Evolutionary conservation across 2,888 invertebrate species (phyloP).

Genomic region (Lochmaea crataegi): DNA sequence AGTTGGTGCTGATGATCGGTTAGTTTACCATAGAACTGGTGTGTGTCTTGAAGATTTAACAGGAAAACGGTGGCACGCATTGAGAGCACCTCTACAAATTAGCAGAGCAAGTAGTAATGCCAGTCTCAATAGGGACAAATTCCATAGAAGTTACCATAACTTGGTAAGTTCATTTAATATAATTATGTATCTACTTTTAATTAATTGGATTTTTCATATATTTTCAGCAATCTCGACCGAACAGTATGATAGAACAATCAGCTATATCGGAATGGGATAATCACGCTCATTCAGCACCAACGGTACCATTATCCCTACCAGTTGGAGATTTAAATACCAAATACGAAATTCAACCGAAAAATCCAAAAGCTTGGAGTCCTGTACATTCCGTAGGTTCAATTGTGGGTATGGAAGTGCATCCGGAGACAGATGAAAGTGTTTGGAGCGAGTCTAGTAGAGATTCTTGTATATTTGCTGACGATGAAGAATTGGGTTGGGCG

Average conservation of each 20-base stretch:
- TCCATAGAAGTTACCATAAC: conserved; percentile 75
- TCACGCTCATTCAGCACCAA: conserved; percentile 79
- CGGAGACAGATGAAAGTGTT: conserved; percentile 84
- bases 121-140: conserved; percentile 67
- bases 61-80: conserved; percentile 87
- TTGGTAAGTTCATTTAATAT: conserved; percentile 60
- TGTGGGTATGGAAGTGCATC: conserved; percentile 86
- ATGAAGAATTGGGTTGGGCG: conserved; percentile 83
- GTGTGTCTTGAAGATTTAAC: conserved; percentile 81
- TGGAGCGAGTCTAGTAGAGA: conserved; percentile 77
- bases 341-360: conserved; percentile 79
- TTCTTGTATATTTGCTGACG: conserved; percentile 84
- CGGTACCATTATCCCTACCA: conserved; percentile 74
- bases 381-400: conserved; percentile 89
- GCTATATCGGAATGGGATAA: conserved; percentile 76
- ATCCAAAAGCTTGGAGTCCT: conserved; percentile 88
- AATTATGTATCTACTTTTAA: background rate
- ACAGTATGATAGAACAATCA: conserved; percentile 70
- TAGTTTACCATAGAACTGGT: conserved; percentile 83
- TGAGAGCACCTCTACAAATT: conserved; percentile 84
- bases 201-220: background rate
- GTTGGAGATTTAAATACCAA: conserved; percentile 69
- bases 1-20: conserved; percentile 84
- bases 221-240: conserved; percentile 63
- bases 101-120: conserved; percentile 86